Percentiles rank a stretch among this genome's conserved stretches.
phyloP scores from a whole-genome alignment of 2,797 vertebrate species.

The Heliangelus exortis region DNA sequence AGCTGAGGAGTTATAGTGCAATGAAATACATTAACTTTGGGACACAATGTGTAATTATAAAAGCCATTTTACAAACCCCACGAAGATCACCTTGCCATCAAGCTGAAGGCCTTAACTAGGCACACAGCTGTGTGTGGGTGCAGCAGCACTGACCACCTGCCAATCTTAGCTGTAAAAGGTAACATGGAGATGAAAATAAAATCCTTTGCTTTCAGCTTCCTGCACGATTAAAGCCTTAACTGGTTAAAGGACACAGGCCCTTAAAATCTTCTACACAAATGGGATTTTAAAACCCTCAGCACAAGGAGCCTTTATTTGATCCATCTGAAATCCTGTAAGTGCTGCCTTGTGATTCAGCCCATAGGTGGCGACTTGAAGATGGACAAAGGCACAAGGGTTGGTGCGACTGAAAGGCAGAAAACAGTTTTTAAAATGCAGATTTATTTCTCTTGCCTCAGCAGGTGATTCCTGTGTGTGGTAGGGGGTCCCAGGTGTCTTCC shows the following conservation, averaged over 20 bases:
- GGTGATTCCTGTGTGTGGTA: neutral
- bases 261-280: neutral
- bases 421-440: neutral
- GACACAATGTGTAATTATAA: fast-evolving
- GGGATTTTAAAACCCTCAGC: neutral
- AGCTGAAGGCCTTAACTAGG: neutral
- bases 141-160: neutral
- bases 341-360: neutral
- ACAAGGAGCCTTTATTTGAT: neutral
- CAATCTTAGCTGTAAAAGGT: neutral
- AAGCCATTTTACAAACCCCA: neutral
- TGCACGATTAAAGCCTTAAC: neutral
- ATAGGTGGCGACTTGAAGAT: neutral
- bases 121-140: fast-evolving
- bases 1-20: neutral
- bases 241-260: neutral
- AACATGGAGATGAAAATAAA: neutral
- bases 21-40: neutral
- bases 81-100: neutral
- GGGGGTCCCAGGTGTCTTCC: neutral
- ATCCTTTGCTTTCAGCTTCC: neutral
- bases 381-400: neutral
- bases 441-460: neutral
- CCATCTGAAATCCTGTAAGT: neutral
- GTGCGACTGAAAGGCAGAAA: neutral